Conservation (phyloP, 2,113 vertebrate species). For the Serilophus lunatus region DNA sequence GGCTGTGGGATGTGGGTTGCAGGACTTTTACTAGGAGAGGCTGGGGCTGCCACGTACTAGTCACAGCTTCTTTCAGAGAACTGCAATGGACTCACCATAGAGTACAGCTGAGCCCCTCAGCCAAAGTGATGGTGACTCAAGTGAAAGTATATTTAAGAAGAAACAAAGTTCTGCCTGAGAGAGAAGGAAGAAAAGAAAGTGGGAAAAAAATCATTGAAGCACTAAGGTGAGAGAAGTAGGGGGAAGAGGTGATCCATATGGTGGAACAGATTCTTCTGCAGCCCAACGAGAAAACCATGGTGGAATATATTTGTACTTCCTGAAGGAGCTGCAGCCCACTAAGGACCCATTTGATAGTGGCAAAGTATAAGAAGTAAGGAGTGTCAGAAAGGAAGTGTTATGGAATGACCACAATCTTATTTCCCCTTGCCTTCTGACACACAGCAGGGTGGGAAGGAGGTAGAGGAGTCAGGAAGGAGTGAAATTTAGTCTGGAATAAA, state of each 20-base stretch:
- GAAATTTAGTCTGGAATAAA: neutral
- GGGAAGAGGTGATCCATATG: neutral
- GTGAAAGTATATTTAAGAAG: neutral
- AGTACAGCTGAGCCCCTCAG: neutral
- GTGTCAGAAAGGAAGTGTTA: neutral
- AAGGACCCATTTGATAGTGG: neutral
- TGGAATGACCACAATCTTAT: rapidly evolving
- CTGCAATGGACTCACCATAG: rapidly evolving
- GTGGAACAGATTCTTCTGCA: neutral
- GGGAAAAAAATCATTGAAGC: neutral
- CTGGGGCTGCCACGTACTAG: rapidly evolving
- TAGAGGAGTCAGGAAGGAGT: neutral
- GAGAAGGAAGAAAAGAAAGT: neutral
- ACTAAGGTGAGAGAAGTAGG: neutral
- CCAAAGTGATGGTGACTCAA: rapidly evolving
- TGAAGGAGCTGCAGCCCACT: neutral
- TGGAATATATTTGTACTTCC: neutral
- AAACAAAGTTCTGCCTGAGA: neutral
- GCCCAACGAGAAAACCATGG: rapidly evolving
- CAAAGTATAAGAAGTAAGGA: neutral
- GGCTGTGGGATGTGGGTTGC: rapidly evolving
- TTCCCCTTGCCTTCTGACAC: neutral
- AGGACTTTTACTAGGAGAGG: neutral
- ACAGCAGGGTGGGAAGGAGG: neutral
- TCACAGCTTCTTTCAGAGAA: neutral